Evolutionary conservation across 1,140 invertebrate species (phyloP).

Genomic region (Oncopodura yosiiana): DNA sequence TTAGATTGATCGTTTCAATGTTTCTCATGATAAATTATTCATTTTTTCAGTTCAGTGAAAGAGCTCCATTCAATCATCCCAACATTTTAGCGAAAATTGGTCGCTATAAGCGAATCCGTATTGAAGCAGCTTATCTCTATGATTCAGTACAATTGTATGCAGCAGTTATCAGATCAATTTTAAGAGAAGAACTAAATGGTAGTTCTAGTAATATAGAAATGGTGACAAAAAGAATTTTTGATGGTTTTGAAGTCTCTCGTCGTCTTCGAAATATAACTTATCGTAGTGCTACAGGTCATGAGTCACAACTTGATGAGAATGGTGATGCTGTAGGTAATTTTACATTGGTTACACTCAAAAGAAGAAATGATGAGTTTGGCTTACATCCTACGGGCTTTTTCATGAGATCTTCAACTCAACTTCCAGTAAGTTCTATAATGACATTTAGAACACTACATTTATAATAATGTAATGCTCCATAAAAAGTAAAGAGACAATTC

Average conservation of each 20-base stretch:
- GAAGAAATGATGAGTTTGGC: conserved; percentile 48
- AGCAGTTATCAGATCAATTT: conserved; percentile 55
- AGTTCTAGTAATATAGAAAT: background rate
- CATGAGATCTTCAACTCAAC: conserved; percentile 31
- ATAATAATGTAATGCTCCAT: no score
- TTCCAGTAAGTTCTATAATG: conserved; percentile 42
- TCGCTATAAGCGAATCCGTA: conserved; percentile 59
- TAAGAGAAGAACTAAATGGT: conserved; percentile 46
- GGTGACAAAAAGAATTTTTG: background rate
- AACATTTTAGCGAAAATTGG: conserved; percentile 62
- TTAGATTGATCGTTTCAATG: no score
- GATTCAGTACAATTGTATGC: conserved; percentile 80
- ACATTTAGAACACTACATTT: no score
- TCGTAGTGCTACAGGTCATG: conserved; percentile 73
- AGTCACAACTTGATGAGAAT: conserved; percentile 81
- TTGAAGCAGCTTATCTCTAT: conserved; percentile 83
- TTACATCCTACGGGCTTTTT: conserved; percentile 65
- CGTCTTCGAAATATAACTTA: conserved; percentile 48
- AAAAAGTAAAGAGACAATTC: no score
- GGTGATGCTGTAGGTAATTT: conserved; percentile 95
- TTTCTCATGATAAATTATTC: no score
- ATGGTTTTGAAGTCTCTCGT: conserved; percentile 23
- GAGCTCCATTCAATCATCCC: conserved; percentile 72
- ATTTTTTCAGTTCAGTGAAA: conserved; percentile 56
- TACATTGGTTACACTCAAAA: conserved; percentile 65